Conservation (phyloP, 2,888 invertebrate species). For the Stegana nigrithorax region DNA sequence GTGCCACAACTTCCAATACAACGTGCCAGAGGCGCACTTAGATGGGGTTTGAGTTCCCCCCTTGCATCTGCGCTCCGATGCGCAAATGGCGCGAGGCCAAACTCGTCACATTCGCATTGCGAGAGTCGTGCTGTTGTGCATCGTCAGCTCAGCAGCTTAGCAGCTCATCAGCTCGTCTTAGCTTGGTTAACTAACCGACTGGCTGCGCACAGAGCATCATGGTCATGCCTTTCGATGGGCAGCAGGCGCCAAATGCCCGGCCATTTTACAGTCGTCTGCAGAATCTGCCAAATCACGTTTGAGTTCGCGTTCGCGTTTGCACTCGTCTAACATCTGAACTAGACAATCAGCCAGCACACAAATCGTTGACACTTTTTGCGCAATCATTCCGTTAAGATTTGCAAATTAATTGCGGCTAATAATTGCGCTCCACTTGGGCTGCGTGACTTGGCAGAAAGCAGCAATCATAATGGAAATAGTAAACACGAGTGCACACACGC, state of each 20-base stretch:
- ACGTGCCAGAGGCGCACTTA: no score
- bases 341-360: neutral
- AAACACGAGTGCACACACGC: neutral
- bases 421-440: constrained; percentile 6
- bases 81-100: constrained; percentile 1
- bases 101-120: neutral
- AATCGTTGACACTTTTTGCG: constrained; percentile 5
- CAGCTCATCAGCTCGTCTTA: no score
- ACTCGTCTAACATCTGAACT: constrained; percentile 10
- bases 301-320: neutral
- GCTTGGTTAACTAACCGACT: no score
- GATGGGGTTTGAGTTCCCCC: no score
- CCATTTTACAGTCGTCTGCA: neutral
- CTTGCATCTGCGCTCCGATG: constrained; percentile 13
- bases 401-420: constrained; percentile 9
- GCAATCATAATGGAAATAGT: neutral
- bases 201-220: constrained; percentile 4
- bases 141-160: no score
- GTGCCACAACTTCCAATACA: no score
- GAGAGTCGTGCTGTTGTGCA: no score
- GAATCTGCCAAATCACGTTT: no score
- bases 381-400: constrained; percentile 10
- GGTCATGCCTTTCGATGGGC: constrained; percentile 1
- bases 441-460: neutral
- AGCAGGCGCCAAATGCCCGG: neutral